phyloP scores from a whole-genome alignment of 2,113 vertebrate genomes.

The Hystrix cristata region DNA sequence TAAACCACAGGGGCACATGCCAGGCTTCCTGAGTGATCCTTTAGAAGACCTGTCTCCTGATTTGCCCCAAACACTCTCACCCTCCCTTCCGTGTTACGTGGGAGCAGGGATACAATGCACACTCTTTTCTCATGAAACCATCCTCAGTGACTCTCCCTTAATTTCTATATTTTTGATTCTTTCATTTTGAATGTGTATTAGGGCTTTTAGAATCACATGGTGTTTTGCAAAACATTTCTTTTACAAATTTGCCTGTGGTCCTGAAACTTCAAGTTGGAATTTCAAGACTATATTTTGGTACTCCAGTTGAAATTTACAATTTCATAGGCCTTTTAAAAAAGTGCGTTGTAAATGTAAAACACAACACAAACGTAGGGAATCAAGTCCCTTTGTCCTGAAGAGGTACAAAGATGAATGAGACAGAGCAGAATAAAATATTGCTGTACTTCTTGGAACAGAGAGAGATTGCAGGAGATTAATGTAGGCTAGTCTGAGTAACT shows the following conservation, averaged over 20 bases:
- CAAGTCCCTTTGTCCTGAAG: background rate
- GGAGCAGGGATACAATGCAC: background rate
- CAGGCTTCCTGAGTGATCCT: background rate
- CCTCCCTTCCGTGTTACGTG: background rate
- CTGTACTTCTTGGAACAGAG: background rate
- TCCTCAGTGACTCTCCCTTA: background rate
- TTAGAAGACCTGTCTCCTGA: background rate
- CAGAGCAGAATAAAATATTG: background rate
- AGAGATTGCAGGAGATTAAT: background rate
- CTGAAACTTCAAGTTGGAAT: constrained; percentile 42
- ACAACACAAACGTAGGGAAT: background rate
- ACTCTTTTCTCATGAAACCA: background rate
- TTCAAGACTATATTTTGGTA: background rate
- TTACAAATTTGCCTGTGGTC: background rate
- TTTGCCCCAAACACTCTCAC: background rate
- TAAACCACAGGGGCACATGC: background rate
- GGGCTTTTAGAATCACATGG: constrained; percentile 10
- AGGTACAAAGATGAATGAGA: background rate
- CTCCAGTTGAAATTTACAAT: background rate
- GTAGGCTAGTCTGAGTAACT: background rate
- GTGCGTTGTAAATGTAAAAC: background rate
- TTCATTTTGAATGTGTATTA: constrained; percentile 44
- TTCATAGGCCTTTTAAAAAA: background rate
- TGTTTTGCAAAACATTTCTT: background rate
- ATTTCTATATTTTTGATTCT: background rate